A percentile compares a stretch with the other conserved stretches of the same genome.
Conservation (phyloP, 2,113 vertebrate genomes). For the Heteronetta atricapilla region DNA sequence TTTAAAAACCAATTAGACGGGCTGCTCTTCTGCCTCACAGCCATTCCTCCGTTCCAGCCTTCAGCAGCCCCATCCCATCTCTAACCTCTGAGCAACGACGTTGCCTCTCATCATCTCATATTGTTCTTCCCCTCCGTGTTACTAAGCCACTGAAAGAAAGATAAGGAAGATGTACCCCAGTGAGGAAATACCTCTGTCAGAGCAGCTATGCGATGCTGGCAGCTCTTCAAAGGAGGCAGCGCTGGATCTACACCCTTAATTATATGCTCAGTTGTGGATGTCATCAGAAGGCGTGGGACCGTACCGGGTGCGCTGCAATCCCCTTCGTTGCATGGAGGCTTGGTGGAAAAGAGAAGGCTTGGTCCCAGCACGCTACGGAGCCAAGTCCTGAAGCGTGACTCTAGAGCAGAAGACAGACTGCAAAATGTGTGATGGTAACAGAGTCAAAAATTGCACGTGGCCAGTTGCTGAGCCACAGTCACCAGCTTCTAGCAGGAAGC, state of each 20-base stretch:
- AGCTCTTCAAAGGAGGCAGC: background rate
- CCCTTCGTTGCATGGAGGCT: background rate
- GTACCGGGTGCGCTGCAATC: background rate
- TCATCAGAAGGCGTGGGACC: background rate
- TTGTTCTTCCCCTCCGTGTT: background rate
- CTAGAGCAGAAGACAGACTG: background rate
- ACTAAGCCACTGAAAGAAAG: background rate
- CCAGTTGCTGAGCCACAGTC: background rate
- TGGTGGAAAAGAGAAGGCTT: background rate
- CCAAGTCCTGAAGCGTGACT: background rate
- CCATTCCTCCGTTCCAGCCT: background rate
- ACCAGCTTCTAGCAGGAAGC: background rate
- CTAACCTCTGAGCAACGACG: rapidly evolving
- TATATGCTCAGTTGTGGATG: background rate
- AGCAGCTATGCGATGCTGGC: rapidly evolving
- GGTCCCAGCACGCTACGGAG: background rate
- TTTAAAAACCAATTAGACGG: background rate
- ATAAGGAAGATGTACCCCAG: background rate
- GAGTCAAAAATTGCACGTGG: background rate
- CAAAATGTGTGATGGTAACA: background rate
- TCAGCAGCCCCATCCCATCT: background rate
- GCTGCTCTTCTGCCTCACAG: background rate
- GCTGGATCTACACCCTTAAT: background rate
- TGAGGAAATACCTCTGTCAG: background rate
- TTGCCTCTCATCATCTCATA: background rate